phyloP scores from a whole-genome alignment of 2,113 vertebrate genomes.

The Marmota monax region DNA sequence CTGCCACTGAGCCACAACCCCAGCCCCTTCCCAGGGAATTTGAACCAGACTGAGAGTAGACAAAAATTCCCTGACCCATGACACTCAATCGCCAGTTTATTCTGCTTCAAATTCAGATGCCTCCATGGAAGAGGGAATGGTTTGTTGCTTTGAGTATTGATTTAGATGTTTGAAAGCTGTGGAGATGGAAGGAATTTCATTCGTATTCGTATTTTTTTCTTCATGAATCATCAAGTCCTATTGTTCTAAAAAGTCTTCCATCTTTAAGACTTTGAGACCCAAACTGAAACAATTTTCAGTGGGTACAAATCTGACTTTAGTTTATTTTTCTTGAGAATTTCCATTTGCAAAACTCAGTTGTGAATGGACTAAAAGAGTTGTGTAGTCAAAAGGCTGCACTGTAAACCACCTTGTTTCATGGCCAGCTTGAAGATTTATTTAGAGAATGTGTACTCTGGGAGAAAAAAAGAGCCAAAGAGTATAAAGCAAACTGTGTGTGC shows the following conservation, averaged over 20 bases:
- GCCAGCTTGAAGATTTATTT: conserved; percentile 51
- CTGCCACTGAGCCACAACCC: no score
- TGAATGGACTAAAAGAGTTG: neutral
- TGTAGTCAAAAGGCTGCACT: neutral
- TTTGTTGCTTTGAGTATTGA: neutral
- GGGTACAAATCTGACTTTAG: neutral
- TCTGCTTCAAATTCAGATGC: neutral
- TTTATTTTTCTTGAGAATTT: neutral
- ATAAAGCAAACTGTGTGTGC: conserved; percentile 7
- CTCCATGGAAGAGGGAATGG: neutral
- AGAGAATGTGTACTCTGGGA: conserved; percentile 51
- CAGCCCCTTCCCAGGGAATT: neutral
- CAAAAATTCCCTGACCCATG: neutral
- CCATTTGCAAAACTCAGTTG: conserved; percentile 38
- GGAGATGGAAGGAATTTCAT: conserved; percentile 8
- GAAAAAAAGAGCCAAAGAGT: neutral
- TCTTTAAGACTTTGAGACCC: conserved; percentile 43
- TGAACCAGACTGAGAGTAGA: neutral
- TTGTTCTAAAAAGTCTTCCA: conserved; percentile 16
- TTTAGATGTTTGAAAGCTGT: neutral
- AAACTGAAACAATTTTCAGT: neutral
- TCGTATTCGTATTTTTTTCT: neutral
- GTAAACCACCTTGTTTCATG: conserved; percentile 6
- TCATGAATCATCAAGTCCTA: conserved; percentile 19
- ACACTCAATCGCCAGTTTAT: neutral